Evolutionary conservation across 2,888 invertebrate genomes (phyloP).

Genomic region (Alviniconcha strummeri): DNA sequence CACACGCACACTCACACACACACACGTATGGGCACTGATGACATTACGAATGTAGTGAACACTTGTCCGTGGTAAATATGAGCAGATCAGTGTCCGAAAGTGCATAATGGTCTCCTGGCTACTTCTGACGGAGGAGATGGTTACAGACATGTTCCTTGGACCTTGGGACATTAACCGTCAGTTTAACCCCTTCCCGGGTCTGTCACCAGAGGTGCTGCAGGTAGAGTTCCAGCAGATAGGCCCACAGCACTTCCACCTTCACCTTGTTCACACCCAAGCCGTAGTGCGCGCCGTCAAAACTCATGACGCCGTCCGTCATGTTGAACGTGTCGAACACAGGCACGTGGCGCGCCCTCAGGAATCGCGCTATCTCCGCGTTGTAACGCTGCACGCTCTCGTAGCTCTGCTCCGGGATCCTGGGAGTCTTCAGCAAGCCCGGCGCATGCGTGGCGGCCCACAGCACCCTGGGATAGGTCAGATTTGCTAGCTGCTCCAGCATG

Average conservation of each 20-base stretch:
- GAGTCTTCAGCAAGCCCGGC: conserved; percentile 42
- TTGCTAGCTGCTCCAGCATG: not conserved
- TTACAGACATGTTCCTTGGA: too few species aligned
- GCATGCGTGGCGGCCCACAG: conserved; percentile 40
- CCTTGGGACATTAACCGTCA: too few species aligned
- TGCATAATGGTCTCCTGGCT: too few species aligned
- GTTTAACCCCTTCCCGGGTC: too few species aligned
- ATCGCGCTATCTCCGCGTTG: conserved; percentile 28
- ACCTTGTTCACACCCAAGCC: conserved; percentile 40
- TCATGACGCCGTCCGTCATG: conserved; percentile 40
- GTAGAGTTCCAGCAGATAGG: conserved; percentile 36
- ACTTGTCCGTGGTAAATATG: too few species aligned
- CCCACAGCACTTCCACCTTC: conserved; percentile 36
- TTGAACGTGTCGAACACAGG: conserved; percentile 40
- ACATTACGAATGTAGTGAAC: too few species aligned
- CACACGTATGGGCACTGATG: too few species aligned
- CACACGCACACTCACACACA: too few species aligned
- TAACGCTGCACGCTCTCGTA: conserved; percentile 29
- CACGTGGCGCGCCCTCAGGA: conserved; percentile 27
- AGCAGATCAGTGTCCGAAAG: too few species aligned
- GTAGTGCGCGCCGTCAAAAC: conserved; percentile 44
- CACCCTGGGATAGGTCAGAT: conserved; percentile 33
- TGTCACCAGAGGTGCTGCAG: conserved; percentile 26
- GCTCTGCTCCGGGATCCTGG: conserved; percentile 31
- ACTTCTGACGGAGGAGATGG: too few species aligned